These are phyloP conservation scores for Oryzias javanicus DNA, from an alignment of 2,113 vertebrate genomes.

Conservation along the genomic window DNA sequence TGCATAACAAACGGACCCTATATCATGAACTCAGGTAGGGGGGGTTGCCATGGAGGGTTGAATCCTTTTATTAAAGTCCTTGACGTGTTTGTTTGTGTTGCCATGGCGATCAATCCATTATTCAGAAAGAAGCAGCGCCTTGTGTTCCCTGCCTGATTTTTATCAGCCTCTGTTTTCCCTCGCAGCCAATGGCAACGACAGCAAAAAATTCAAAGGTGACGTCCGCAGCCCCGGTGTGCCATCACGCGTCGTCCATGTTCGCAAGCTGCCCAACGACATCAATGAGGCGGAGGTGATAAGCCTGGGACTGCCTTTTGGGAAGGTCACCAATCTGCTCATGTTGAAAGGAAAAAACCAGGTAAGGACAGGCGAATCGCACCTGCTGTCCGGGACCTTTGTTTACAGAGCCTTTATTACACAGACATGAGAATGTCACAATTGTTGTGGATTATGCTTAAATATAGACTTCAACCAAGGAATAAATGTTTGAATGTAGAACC, in stretches of 20 bases:
- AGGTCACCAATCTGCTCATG: conserved; percentile 98
- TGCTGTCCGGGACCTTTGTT: background rate
- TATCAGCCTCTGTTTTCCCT: conserved; percentile 62
- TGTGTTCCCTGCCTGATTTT: conserved; percentile 64
- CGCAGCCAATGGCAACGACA: conserved; percentile 97
- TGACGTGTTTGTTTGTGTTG: conserved; percentile 55
- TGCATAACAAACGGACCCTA: conserved; percentile 97
- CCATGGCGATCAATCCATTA: conserved; percentile 67
- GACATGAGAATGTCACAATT: conserved; percentile 3
- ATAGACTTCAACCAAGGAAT: background rate
- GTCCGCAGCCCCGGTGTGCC: conserved; percentile 86
- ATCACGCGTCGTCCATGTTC: conserved; percentile 92
- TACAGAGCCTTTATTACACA: conserved; percentile 15
- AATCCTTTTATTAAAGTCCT: conserved; percentile 50
- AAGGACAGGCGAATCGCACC: conserved; percentile 27
- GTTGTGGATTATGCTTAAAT: background rate
- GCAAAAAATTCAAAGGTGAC: conserved; percentile 98
- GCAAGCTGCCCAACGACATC: conserved; percentile 92
- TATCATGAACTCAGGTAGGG: conserved; percentile 94
- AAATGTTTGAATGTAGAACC: background rate
- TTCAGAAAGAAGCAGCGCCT: conserved; percentile 58
- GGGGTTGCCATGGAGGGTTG: conserved; percentile 55
- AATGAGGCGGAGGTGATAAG: conserved; percentile 96
- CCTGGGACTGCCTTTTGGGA: conserved; percentile 94
- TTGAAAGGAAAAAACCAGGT: conserved; percentile 98